Conservation (phyloP, 2,113 vertebrate species). For the Pelecanoides urinatrix region DNA sequence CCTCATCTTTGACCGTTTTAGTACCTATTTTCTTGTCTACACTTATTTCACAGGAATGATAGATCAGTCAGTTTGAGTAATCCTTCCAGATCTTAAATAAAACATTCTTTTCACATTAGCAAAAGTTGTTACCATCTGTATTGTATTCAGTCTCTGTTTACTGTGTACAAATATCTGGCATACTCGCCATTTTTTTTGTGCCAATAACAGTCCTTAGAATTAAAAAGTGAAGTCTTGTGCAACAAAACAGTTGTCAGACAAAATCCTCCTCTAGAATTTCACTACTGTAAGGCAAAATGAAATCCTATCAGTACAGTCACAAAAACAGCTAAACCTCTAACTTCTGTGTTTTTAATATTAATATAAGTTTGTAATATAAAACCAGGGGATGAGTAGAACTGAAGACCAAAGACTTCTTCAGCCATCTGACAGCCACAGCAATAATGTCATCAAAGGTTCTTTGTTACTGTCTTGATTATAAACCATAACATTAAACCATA, state of each 20-base stretch:
- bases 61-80: constrained; percentile 3
- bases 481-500: no score
- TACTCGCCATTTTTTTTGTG: not conserved
- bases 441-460: not conserved
- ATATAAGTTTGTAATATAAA: not conserved
- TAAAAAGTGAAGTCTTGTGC: constrained; percentile 69
- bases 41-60: not conserved
- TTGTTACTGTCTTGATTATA: not conserved
- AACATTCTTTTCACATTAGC: constrained; percentile 56
- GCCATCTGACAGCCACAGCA: not conserved
- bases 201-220: constrained; percentile 63
- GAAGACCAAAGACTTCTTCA: not conserved
- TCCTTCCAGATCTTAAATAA: constrained; percentile 29
- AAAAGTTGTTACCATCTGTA: constrained; percentile 72
- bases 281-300: constrained; percentile 46
- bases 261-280: constrained; percentile 27
- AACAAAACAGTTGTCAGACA: constrained; percentile 19
- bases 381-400: not conserved
- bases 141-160: constrained; percentile 61
- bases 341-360: not conserved
- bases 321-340: not conserved
- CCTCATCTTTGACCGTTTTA: not conserved
- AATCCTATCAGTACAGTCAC: not conserved
- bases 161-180: constrained; percentile 72
- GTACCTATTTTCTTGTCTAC: constrained; percentile 6